Evolutionary conservation across 2,888 invertebrate genomes (phyloP).

Genomic region (Linnaemya tessellans): DNA sequence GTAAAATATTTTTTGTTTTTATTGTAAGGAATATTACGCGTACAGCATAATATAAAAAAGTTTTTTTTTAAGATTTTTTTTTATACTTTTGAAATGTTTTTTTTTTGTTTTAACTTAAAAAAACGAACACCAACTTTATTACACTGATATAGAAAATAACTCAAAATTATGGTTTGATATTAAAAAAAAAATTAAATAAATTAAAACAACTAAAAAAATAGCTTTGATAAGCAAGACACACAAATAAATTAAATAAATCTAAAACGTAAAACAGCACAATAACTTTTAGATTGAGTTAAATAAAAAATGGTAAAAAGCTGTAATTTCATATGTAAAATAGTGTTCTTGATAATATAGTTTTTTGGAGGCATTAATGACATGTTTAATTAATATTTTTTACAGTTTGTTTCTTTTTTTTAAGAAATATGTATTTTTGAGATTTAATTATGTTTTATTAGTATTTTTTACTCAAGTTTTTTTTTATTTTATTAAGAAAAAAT

Average conservation of each 20-base stretch:
- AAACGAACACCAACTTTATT: constrained; percentile 76
- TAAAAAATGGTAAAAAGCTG: constrained; percentile 45
- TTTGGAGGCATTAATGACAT: constrained; percentile 60
- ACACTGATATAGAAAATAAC: constrained; percentile 71
- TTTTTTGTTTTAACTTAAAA: constrained; percentile 71
- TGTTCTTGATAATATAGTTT: constrained; percentile 59
- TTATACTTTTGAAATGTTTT: constrained; percentile 63
- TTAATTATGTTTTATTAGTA: constrained; percentile 33
- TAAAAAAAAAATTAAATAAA: constrained; percentile 39
- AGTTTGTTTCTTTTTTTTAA: constrained; percentile 44
- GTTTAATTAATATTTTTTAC: constrained; percentile 62
- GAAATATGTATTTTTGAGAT: constrained; percentile 54
- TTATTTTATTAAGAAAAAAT: constrained; percentile 78
- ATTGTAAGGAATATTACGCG: constrained; percentile 76
- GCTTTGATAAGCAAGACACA: constrained; percentile 61
- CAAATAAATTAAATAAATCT: constrained; percentile 46
- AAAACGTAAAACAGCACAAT: constrained; percentile 61
- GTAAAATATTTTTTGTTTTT: constrained; percentile 77
- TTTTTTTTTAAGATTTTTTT: constrained; percentile 60
- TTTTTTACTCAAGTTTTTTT: constrained; percentile 26
- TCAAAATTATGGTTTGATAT: constrained; percentile 44
- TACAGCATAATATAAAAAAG: constrained; percentile 74
- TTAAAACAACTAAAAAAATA: constrained; percentile 34
- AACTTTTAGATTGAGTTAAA: constrained; percentile 28
- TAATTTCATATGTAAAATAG: constrained; percentile 45